A percentile compares a stretch with the other conserved stretches of the same genome.
Evolutionary conservation across 1,140 invertebrate species (phyloP).

Genomic region (Ostrea denselamellosa): DNA sequence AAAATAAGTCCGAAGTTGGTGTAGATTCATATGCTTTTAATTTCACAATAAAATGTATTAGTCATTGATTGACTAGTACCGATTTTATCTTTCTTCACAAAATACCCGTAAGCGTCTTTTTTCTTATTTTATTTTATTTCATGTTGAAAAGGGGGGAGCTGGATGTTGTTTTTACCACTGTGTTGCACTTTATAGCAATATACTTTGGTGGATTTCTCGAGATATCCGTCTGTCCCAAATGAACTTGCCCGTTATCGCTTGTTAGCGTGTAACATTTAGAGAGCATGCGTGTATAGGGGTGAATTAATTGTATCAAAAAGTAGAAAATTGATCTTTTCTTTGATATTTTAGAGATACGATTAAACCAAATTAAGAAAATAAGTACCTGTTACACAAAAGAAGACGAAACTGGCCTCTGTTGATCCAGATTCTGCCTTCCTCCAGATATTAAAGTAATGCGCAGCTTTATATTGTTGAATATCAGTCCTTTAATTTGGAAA

Average conservation of each 20-base stretch:
- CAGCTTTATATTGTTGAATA: slow-evolving; percentile 30
- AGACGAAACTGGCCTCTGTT: neutral
- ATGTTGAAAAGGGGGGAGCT: no score
- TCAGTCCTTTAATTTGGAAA: slow-evolving; percentile 25
- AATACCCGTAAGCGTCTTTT: no score
- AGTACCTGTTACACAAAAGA: slow-evolving; percentile 25
- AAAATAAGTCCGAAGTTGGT: no score
- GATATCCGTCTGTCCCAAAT: neutral
- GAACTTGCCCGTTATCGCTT: neutral
- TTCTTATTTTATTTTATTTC: no score
- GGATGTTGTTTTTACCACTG: no score
- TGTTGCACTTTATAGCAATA: no score
- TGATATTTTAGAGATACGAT: slow-evolving; percentile 13
- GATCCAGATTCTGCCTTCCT: neutral
- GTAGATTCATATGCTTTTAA: no score
- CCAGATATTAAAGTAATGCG: slow-evolving; percentile 26
- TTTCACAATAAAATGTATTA: no score
- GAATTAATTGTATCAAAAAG: slow-evolving; percentile 22
- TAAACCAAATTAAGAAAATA: slow-evolving; percentile 40
- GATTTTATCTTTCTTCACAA: no score
- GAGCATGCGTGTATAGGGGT: neutral
- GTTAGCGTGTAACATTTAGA: neutral
- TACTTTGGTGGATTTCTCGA: neutral
- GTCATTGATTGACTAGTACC: no score
- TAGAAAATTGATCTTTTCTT: slow-evolving; percentile 34